Base-by-base conservation (phyloP, 2,797 vertebrate genomes). In the Leucoraja ocellata region DNA sequence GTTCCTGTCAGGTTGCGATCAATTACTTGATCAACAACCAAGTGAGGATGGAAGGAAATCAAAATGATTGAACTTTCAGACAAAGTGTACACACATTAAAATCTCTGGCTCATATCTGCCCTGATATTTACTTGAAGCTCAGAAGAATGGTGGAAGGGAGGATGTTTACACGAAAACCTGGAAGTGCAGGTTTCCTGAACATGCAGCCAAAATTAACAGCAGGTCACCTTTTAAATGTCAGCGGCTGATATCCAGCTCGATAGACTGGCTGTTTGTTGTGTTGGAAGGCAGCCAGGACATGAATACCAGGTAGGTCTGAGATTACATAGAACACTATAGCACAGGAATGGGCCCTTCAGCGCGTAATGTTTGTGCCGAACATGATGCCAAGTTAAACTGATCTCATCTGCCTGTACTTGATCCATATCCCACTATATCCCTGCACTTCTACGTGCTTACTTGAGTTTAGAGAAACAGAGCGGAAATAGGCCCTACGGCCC, bases 1-100 rank as follows among this genome's bases (percentile, higher is more conserved):
- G 90, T 74, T 46, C 68, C 90, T 74, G 90, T 71, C 71, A 91
- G 68, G 32, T 91, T 91, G 68, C 9, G 68, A 46, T 91, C 68
- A 91, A 74, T 91, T 73, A 54, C 90, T 74, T 36, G 73, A 36
- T 54, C 46, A 73, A 46, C 68, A 83, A 36, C 65, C 63, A 74
- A 91, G 68, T 73, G 71, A 25, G 36, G 39, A 91, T 25, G 36
- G 39, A 74, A 68, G 23, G 65, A 91, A 65, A 23, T 91, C 71
- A 46, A 91, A 74, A 39, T 91, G 90, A 46, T 46, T 92, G 71
- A 76, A 28, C 71, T 92, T 58, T 76, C 71, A 92, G 71, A 25
- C 71, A 54, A 28, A 28, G 23, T 8, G 14, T 74, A 74, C 23
- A 76, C 71, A 54, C 21, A 54, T 92, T 76, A 71, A 58, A 91